Conservation (phyloP, 92 coral and sea anemone species). For the Parazoanthus atlanticus region DNA sequence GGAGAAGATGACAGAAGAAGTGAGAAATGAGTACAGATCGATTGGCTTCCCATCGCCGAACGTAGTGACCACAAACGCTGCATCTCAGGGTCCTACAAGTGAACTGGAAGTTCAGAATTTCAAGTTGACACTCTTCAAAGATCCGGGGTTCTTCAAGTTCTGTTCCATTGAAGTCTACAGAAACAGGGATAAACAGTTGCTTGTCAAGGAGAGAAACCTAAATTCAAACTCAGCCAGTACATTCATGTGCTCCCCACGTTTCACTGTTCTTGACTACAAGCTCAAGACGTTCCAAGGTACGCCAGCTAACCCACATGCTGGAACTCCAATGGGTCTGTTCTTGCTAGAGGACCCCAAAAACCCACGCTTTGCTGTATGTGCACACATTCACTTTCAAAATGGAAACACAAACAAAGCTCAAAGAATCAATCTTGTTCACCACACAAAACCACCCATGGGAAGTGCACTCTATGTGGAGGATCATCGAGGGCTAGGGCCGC, state of each 20-base stretch:
- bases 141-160: slow-evolving; percentile 35
- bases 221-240: neutral
- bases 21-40: slow-evolving; percentile 20
- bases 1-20: slow-evolving; percentile 41
- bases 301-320: slow-evolving; percentile 5
- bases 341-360: slow-evolving; percentile 45
- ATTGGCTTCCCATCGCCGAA: slow-evolving; percentile 58
- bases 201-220: slow-evolving; percentile 30
- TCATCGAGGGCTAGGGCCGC: neutral
- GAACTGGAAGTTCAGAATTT: slow-evolving; percentile 6
- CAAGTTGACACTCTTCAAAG: slow-evolving; percentile 30
- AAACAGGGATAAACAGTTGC: neutral
- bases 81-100: neutral
- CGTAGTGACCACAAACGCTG: slow-evolving; percentile 52
- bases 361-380: slow-evolving; percentile 40
- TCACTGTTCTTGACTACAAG: slow-evolving; percentile 56
- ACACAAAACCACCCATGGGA: slow-evolving; percentile 38
- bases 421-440: slow-evolving; percentile 52
- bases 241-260: slow-evolving; percentile 1
- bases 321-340: slow-evolving; percentile 54
- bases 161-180: slow-evolving; percentile 14
- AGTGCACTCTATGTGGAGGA: slow-evolving; percentile 15
- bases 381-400: slow-evolving; percentile 51
- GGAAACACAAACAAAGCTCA: neutral
- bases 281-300: slow-evolving; percentile 27